phyloP scores from a whole-genome alignment of 2,888 invertebrate species.

The Fissipunctia ypsillon region DNA sequence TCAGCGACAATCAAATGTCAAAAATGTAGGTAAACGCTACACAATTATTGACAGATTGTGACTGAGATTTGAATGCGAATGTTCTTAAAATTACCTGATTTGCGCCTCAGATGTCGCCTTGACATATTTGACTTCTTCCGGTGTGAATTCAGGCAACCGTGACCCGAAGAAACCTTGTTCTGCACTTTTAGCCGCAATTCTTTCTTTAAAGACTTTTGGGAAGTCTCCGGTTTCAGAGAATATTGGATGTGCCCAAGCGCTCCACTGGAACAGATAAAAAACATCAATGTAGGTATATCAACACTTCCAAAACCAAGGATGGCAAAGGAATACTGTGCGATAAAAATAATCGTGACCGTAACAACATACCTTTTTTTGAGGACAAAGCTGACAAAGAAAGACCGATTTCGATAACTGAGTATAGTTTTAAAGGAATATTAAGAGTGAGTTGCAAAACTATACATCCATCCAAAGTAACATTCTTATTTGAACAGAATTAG shows the following conservation, averaged over 20 bases:
- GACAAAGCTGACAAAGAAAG: background rate
- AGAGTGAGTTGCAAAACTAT: background rate
- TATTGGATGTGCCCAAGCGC: conserved; percentile 91
- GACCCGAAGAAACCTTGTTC: conserved; percentile 90
- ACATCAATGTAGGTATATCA: background rate
- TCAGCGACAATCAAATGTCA: too few species aligned
- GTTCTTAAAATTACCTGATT: too few species aligned
- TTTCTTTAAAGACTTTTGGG: conserved; percentile 90
- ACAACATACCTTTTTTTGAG: background rate
- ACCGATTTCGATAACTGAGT: background rate
- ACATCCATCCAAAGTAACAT: background rate
- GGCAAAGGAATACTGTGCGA: background rate
- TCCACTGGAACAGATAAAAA: conserved; percentile 78
- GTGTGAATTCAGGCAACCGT: conserved; percentile 90
- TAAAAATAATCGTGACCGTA: background rate
- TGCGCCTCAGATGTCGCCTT: too few species aligned
- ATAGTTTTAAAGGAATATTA: background rate
- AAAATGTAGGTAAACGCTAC: too few species aligned
- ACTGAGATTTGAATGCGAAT: too few species aligned
- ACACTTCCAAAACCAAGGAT: background rate
- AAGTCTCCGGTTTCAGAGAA: conserved; percentile 91
- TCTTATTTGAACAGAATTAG: background rate
- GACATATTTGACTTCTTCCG: conserved; percentile 91
- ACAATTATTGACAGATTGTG: too few species aligned
- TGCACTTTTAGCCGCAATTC: conserved; percentile 89